Conservation (phyloP, 2,797 vertebrate species). For the Brachyrhaphis roseni region DNA sequence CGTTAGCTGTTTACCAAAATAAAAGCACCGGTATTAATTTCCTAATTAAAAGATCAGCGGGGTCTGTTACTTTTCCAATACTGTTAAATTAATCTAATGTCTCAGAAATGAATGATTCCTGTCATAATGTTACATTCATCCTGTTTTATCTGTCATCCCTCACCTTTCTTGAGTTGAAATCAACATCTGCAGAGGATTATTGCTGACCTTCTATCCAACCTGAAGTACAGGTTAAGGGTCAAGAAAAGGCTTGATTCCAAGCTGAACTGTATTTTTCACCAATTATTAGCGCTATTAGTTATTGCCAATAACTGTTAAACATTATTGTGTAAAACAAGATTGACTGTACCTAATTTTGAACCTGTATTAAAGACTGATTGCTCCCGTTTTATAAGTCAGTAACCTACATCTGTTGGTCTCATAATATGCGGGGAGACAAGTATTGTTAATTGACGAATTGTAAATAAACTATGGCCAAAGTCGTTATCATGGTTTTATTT, state of each 20-base stretch:
- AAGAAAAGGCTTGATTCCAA: neutral
- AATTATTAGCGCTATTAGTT: too few species aligned
- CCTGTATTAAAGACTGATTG: neutral
- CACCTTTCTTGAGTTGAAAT: neutral
- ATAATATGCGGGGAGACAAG: too few species aligned
- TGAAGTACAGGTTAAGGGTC: neutral
- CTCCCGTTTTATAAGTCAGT: neutral
- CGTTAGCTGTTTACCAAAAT: neutral
- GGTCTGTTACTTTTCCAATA: too few species aligned
- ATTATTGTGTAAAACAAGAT: neutral
- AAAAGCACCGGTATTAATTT: conserved; percentile 14
- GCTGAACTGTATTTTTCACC: too few species aligned
- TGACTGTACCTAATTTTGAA: neutral
- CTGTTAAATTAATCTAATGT: neutral
- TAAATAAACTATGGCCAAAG: neutral
- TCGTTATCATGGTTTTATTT: conserved; percentile 32
- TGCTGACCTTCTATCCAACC: neutral
- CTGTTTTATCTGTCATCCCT: neutral
- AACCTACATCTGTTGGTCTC: neutral
- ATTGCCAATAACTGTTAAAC: too few species aligned
- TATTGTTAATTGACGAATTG: neutral
- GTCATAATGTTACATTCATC: neutral
- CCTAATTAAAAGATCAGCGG: neutral
- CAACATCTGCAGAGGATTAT: neutral
- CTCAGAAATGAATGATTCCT: neutral